phyloP scores from a whole-genome alignment of 2,888 invertebrate genomes.

The Aphrophora alni region DNA sequence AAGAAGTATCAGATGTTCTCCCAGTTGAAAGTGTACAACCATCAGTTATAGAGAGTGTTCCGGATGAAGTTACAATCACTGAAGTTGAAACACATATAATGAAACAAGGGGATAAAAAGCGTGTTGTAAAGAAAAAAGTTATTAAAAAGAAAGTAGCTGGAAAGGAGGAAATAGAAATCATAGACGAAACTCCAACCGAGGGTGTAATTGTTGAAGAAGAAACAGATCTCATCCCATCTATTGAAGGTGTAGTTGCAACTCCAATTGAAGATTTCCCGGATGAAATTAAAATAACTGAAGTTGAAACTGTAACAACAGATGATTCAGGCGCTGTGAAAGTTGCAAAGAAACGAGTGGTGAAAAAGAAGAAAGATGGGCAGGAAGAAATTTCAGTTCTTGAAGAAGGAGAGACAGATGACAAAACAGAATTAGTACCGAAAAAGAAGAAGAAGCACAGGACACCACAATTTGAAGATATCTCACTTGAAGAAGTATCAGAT shows the following conservation, averaged over 20 bases:
- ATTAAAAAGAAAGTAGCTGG: conserved; percentile 41
- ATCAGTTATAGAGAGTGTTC: conserved; percentile 29
- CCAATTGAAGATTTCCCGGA: conserved; percentile 45
- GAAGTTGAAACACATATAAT: conserved; percentile 35
- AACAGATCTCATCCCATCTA: conserved; percentile 28
- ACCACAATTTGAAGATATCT: neutral
- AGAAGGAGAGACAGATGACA: conserved; percentile 49
- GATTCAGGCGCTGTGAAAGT: conserved; percentile 32
- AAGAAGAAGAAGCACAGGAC: neutral
- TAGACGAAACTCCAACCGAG: conserved; percentile 35
- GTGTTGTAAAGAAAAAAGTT: conserved; percentile 28
- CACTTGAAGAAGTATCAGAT: conserved; percentile 13
- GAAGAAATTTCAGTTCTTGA: conserved; percentile 36
- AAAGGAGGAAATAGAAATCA: conserved; percentile 39
- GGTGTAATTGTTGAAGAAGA: conserved; percentile 32
- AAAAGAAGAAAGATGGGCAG: conserved; percentile 41
- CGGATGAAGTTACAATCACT: conserved; percentile 14
- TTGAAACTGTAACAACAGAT: conserved; percentile 33
- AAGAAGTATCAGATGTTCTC: conserved; percentile 27
- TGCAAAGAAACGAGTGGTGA: conserved; percentile 11
- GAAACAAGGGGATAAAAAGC: conserved; percentile 16
- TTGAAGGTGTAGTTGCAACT: conserved; percentile 39
- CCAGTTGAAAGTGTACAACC: conserved; percentile 24
- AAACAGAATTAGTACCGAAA: too few relatives aligned
- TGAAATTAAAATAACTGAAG: conserved; percentile 26